phyloP scores from a whole-genome alignment of 1,140 invertebrate species.

The Pteromalus puparum region DNA sequence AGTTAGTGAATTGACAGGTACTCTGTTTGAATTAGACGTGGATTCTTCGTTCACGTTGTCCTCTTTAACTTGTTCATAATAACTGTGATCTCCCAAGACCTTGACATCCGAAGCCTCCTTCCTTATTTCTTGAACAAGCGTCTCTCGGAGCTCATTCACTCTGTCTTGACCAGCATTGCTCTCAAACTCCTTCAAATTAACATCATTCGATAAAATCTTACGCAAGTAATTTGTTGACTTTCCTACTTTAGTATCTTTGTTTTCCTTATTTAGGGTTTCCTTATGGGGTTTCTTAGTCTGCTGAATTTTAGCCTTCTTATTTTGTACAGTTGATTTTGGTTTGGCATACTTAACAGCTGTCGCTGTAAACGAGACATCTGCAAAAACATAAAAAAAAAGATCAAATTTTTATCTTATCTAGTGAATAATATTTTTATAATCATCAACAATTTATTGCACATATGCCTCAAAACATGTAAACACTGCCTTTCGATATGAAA shows the following conservation, averaged over 20 bases:
- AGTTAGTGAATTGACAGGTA: constrained; percentile 59
- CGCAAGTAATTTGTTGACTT: constrained; percentile 70
- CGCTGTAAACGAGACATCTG: constrained; percentile 65
- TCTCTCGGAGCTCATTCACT: constrained; percentile 47
- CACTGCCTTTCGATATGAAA: too few relatives aligned
- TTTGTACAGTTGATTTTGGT: constrained; percentile 62
- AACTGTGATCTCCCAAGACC: constrained; percentile 71
- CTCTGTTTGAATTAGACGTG: constrained; percentile 55
- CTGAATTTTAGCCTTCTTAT: constrained; percentile 61
- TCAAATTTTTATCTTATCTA: background rate
- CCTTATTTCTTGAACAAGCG: constrained; percentile 44
- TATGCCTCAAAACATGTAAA: constrained; percentile 5
- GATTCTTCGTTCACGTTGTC: constrained; percentile 54
- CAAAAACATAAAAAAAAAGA: constrained; percentile 50
- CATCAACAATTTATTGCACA: background rate
- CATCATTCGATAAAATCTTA: constrained; percentile 67
- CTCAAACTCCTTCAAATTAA: constrained; percentile 64
- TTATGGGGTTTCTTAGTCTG: constrained; percentile 64
- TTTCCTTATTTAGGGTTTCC: constrained; percentile 71
- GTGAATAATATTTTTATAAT: constrained; percentile 6
- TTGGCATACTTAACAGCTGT: constrained; percentile 62
- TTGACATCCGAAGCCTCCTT: constrained; percentile 55
- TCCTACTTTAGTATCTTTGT: constrained; percentile 66
- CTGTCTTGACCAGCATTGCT: constrained; percentile 60
- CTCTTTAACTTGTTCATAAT: constrained; percentile 67